Conservation (phyloP, 2,113 vertebrate species). For the Pteronura brasiliensis region DNA sequence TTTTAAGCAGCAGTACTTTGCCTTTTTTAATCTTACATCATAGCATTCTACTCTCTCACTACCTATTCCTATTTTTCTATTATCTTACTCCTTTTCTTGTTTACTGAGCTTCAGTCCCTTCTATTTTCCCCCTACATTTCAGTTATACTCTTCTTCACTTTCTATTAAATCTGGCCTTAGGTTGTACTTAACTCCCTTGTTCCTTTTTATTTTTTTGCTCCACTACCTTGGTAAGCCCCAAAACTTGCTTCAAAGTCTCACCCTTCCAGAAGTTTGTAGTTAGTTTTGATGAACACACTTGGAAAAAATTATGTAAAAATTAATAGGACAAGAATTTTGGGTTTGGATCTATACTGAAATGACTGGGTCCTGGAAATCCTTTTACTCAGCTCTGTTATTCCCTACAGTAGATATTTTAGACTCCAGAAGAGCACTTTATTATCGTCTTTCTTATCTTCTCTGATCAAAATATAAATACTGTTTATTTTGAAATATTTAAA, state of each 20-base stretch:
- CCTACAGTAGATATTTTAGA: background rate
- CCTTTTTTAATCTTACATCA: background rate
- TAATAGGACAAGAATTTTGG: background rate
- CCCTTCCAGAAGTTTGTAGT: background rate
- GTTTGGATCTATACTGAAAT: background rate
- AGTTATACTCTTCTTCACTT: background rate
- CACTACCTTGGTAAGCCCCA: background rate
- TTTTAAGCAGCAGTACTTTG: background rate
- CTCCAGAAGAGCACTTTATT: background rate
- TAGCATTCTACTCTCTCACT: background rate
- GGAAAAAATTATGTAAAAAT: background rate
- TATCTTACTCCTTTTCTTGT: background rate
- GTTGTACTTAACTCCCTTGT: background rate
- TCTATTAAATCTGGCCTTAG: background rate
- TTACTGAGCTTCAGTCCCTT: background rate
- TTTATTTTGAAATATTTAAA: background rate
- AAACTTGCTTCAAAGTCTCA: background rate
- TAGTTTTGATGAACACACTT: background rate
- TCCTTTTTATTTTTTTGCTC: background rate
- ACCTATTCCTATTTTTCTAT: background rate
- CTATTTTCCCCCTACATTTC: background rate
- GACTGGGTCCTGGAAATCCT: background rate
- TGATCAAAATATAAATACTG: background rate
- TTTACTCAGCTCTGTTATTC: background rate
- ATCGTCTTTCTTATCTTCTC: background rate